These are phyloP conservation scores for Limnephilus rhombicus DNA, from an alignment of 2,888 invertebrate species.

Conservation along the genomic window DNA sequence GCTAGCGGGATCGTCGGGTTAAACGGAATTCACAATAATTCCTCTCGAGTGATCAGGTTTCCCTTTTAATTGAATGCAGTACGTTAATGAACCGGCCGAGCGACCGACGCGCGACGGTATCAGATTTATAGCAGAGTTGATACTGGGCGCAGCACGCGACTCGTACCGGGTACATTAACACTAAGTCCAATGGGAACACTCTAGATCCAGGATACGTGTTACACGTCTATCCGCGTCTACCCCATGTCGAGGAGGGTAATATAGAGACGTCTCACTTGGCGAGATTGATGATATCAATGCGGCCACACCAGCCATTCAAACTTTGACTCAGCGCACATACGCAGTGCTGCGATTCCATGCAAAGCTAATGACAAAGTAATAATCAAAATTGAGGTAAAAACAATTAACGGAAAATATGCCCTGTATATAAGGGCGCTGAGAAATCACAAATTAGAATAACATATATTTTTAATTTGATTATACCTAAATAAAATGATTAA, in stretches of 20 bases:
- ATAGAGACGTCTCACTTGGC: background rate
- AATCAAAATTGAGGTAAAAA: too few species aligned
- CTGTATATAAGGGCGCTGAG: too few species aligned
- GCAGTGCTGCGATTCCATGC: background rate
- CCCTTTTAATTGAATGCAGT: slow-evolving; percentile 62
- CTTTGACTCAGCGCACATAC: background rate
- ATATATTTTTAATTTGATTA: too few species aligned
- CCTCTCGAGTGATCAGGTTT: slow-evolving; percentile 26
- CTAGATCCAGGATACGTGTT: background rate
- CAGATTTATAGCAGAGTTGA: slow-evolving; percentile 58
- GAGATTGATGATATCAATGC: background rate
- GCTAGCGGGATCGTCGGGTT: background rate
- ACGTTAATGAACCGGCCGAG: slow-evolving; percentile 60
- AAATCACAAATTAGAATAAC: too few species aligned
- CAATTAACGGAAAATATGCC: too few species aligned
- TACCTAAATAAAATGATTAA: too few species aligned
- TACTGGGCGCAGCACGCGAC: background rate
- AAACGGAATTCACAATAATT: background rate
- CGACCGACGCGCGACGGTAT: background rate
- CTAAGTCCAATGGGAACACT: slow-evolving; percentile 2
- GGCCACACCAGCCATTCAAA: background rate
- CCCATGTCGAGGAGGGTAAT: background rate
- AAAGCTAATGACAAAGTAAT: too few species aligned
- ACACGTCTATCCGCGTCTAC: background rate
- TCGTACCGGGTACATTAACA: background rate